These are phyloP conservation scores for Lypha dubia DNA, from an alignment of 2,888 invertebrate species.

Conservation along the genomic window DNA sequence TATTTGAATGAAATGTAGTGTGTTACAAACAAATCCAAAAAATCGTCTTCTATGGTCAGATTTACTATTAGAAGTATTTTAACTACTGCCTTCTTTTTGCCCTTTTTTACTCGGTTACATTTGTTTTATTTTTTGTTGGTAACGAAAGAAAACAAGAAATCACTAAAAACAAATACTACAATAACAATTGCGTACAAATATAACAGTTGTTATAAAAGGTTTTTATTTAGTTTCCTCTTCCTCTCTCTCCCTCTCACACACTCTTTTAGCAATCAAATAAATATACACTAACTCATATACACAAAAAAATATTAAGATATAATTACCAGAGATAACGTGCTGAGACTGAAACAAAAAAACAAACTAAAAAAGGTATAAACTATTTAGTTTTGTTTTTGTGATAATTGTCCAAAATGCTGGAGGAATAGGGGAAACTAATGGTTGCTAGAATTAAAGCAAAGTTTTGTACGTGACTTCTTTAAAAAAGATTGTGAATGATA, in stretches of 20 bases:
- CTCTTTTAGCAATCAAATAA: background rate
- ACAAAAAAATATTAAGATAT: constrained; percentile 57
- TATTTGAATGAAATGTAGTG: no score
- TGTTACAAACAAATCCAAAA: no score
- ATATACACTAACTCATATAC: constrained; percentile 12
- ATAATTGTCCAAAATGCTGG: constrained; percentile 43
- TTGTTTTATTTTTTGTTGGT: background rate
- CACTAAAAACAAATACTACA: constrained; percentile 6
- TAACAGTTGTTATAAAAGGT: constrained; percentile 35
- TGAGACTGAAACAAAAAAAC: background rate
- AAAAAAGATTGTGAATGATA: constrained; percentile 17
- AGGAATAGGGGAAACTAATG: constrained; percentile 2
- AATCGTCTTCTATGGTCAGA: no score
- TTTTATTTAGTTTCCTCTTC: background rate
- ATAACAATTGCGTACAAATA: constrained; percentile 31
- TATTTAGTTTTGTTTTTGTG: constrained; percentile 46
- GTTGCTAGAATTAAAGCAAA: constrained; percentile 55
- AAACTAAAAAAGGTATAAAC: constrained; percentile 25
- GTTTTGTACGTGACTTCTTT: constrained; percentile 53
- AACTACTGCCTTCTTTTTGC: background rate
- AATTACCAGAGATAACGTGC: constrained; percentile 64
- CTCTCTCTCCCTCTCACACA: background rate
- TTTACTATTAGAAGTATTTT: no score
- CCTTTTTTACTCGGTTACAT: background rate
- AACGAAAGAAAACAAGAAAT: background rate